These are phyloP conservation scores for Orchestes rusci DNA, from an alignment of 2,888 invertebrate genomes.

Conservation along the genomic window DNA sequence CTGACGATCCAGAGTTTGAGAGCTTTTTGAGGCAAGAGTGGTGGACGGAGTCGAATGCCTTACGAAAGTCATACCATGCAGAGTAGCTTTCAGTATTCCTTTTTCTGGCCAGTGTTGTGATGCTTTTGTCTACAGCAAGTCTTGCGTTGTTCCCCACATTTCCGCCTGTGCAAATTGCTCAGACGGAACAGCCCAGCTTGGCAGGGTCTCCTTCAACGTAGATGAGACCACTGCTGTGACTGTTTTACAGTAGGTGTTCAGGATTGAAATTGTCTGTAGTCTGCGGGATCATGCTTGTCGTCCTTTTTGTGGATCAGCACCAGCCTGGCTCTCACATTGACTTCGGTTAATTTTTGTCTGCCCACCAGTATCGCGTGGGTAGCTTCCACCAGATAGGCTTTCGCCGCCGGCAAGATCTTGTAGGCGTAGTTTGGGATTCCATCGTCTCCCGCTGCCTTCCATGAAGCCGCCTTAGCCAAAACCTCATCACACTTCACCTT, in stretches of 20 bases:
- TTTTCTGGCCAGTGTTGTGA: slow-evolving; percentile 2
- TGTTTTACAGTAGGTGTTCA: slow-evolving; percentile 30
- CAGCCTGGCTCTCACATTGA: slow-evolving; percentile 25
- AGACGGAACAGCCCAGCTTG: slow-evolving; percentile 19
- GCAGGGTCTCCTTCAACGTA: slow-evolving; percentile 11
- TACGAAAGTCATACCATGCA: slow-evolving; percentile 24
- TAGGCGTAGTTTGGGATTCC: slow-evolving; percentile 1
- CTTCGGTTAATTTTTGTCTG: slow-evolving; percentile 2
- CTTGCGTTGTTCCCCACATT: slow-evolving; percentile 30
- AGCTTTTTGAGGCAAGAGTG: slow-evolving; percentile 17
- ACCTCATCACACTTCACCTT: neutral
- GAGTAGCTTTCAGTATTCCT: slow-evolving; percentile 19
- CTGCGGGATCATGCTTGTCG: slow-evolving; percentile 25
- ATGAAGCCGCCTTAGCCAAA: neutral
- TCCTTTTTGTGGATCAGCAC: too few species aligned
- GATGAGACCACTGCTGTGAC: slow-evolving; percentile 25
- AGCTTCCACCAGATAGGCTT: neutral
- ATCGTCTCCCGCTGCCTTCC: slow-evolving; percentile 3
- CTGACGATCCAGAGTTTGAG: neutral
- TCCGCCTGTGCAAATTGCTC: slow-evolving; percentile 24
- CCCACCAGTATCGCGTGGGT: neutral
- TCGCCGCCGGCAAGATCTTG: neutral
- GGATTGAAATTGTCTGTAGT: slow-evolving; percentile 30
- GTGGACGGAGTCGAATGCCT: slow-evolving; percentile 21
- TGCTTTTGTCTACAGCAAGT: slow-evolving; percentile 3